Conservation (phyloP, 1,140 invertebrate genomes). For the Diuraphis noxia region DNA sequence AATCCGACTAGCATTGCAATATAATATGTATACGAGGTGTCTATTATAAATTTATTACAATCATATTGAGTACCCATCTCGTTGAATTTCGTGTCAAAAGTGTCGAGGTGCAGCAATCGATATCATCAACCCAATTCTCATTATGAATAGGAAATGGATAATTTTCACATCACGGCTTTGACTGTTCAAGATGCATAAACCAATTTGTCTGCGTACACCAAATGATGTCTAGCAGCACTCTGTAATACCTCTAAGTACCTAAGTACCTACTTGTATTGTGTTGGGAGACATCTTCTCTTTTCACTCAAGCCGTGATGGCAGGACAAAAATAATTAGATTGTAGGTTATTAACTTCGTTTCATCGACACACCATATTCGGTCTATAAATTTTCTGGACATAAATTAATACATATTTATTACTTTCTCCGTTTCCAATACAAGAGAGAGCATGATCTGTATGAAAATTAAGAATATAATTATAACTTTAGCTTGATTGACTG, state of each 20-base stretch:
- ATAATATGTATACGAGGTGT: background rate
- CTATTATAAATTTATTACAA: background rate
- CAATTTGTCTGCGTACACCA: background rate
- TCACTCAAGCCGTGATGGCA: background rate
- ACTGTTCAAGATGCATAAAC: slow-evolving; percentile 17
- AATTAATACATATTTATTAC: slow-evolving; percentile 4
- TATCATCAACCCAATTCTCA: background rate
- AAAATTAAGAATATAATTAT: background rate
- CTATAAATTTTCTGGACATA: background rate
- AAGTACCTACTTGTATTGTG: background rate
- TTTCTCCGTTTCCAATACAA: background rate
- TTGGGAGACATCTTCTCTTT: background rate
- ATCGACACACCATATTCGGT: background rate
- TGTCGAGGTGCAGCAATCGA: background rate
- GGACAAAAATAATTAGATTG: background rate
- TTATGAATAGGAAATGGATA: slow-evolving; percentile 27
- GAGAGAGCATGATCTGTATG: background rate
- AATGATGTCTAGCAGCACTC: background rate
- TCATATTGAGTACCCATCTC: background rate
- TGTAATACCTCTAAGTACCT: no score
- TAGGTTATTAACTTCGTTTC: background rate
- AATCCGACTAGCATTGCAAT: background rate
- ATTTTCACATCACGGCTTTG: background rate
- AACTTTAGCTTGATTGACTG: background rate
- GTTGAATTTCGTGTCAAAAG: slow-evolving; percentile 3